phyloP scores from a whole-genome alignment of 2,797 vertebrate genomes.

The Martes flavigula region DNA sequence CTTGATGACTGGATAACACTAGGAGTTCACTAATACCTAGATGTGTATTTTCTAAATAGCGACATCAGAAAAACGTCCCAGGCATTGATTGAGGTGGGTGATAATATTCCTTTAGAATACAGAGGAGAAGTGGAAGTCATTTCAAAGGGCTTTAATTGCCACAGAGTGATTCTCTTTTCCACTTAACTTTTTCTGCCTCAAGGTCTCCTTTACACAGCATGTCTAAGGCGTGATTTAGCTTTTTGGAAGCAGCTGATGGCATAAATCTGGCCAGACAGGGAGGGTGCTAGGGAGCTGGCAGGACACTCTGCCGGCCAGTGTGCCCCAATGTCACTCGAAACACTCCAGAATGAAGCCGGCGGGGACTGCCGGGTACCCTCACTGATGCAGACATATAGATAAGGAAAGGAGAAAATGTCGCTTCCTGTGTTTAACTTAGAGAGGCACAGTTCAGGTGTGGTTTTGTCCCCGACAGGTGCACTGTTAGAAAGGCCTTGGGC shows the following conservation, averaged over 20 bases:
- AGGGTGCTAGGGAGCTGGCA: slow-evolving; percentile 8
- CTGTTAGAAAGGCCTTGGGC: not conserved
- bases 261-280: slow-evolving; percentile 62
- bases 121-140: slow-evolving; percentile 62
- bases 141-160: slow-evolving; percentile 60
- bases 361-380: not conserved
- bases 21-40: not conserved
- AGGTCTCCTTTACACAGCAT: slow-evolving; percentile 59
- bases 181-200: slow-evolving; percentile 59
- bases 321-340: slow-evolving; percentile 5
- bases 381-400: not conserved
- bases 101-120: slow-evolving; percentile 54
- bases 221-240: slow-evolving; percentile 61
- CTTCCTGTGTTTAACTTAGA: not conserved
- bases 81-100: not conserved
- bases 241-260: slow-evolving; percentile 67
- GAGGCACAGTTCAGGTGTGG: not conserved
- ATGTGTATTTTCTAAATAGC: slow-evolving; percentile 16
- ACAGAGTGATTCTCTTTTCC: slow-evolving; percentile 44
- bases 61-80: not conserved
- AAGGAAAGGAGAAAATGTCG: not conserved
- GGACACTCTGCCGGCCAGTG: not conserved
- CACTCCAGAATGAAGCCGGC: not conserved
- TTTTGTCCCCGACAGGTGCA: not conserved
- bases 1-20: not conserved